Conservation (phyloP, 2,113 vertebrate species). For the Tachysurus fulvidraco region DNA sequence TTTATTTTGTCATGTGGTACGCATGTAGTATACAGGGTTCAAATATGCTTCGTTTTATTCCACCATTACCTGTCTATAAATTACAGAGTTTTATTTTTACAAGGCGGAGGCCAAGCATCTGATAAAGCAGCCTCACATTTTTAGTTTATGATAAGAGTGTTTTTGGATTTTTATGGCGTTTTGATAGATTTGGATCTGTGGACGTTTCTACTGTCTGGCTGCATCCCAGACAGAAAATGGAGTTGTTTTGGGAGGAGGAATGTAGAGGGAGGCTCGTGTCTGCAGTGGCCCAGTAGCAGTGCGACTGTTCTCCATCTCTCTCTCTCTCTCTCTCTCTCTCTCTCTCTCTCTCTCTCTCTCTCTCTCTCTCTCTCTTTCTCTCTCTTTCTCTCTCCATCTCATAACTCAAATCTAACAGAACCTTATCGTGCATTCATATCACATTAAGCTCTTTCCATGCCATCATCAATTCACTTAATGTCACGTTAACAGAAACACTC, state of each 20-base stretch:
- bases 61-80: constrained; percentile 58
- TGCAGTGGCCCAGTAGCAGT: constrained; percentile 58
- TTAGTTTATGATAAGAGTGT: constrained; percentile 43
- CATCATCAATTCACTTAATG: constrained; percentile 61
- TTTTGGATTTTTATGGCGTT: constrained; percentile 46
- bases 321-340: constrained; percentile 42
- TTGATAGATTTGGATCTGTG: constrained; percentile 49
- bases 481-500: constrained; percentile 56
- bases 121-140: constrained; percentile 58
- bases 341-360: constrained; percentile 59
- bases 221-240: constrained; percentile 48
- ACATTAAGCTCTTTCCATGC: constrained; percentile 64
- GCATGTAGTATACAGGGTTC: constrained; percentile 51
- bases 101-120: constrained; percentile 43
- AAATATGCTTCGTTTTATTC: constrained; percentile 56
- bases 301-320: constrained; percentile 51
- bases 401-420: constrained; percentile 69
- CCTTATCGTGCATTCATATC: constrained; percentile 70
- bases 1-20: constrained; percentile 54
- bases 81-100: constrained; percentile 48
- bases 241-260: constrained; percentile 54
- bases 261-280: constrained; percentile 54
- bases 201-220: constrained; percentile 55
- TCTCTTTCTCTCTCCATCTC: constrained; percentile 55
- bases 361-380: constrained; percentile 58